A percentile compares a stretch with the other conserved stretches of the same genome.
Evolutionary conservation across 2,888 invertebrate genomes (phyloP).

Genomic region (Hydropsyche betteni): DNA sequence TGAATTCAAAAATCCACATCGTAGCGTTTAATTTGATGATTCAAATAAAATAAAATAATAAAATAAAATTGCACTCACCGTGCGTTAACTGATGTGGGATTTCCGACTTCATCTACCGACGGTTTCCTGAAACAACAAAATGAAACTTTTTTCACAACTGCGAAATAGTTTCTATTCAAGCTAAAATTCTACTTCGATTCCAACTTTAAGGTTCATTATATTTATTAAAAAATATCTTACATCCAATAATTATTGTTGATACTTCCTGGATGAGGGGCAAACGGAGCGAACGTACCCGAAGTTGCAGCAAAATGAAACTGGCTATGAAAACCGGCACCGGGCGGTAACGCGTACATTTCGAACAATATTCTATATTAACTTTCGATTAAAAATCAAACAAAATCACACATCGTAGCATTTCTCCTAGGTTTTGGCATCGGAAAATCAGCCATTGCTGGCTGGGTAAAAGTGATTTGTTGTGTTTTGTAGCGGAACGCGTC

Average conservation of each 20-base stretch:
- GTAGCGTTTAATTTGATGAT: conserved; percentile 30
- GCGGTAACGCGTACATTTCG: conserved; percentile 62
- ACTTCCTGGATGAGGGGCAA: conserved; percentile 52
- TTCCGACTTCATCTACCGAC: conserved; percentile 85
- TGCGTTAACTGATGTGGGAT: conserved; percentile 85
- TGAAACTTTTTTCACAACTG: conserved; percentile 18
- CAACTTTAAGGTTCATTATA: conserved; percentile 11
- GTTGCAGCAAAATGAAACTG: conserved; percentile 47
- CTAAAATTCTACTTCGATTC: not conserved
- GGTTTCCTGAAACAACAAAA: conserved; percentile 78
- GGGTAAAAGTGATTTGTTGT: no score
- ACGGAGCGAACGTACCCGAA: conserved; percentile 42
- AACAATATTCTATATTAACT: not conserved
- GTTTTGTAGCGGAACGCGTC: no score
- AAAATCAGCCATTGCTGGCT: no score
- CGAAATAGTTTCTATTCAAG: conserved; percentile 17
- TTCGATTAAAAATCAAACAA: not conserved
- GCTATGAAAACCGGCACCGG: conserved; percentile 55
- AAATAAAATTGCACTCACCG: conserved; percentile 74
- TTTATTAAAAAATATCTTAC: conserved; percentile 57
- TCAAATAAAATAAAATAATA: conserved; percentile 53
- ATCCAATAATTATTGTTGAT: conserved; percentile 61
- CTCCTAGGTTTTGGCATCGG: no score
- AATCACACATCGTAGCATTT: not conserved
- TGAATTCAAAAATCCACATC: conserved; percentile 14